Percentiles rank a stretch among this genome's conserved stretches.
phyloP scores from a whole-genome alignment of 2,113 vertebrate species.

The Ophiodon elongatus region DNA sequence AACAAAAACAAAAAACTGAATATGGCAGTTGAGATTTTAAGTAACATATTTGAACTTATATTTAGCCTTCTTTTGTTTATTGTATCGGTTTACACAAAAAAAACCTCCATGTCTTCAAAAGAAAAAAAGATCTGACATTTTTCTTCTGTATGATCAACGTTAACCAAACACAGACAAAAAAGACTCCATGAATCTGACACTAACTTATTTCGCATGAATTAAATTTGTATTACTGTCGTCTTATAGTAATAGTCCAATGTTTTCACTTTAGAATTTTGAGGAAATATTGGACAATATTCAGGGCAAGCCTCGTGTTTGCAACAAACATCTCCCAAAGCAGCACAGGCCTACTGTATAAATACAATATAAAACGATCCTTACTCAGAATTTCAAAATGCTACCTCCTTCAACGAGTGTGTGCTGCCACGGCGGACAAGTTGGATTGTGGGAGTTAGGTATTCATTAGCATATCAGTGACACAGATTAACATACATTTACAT shows the following conservation, averaged over 20 bases:
- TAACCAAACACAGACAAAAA: background rate
- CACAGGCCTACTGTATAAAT: slow-evolving; percentile 28
- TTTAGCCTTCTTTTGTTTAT: background rate
- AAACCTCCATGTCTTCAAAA: background rate
- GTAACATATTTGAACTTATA: background rate
- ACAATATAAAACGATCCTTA: slow-evolving; percentile 40
- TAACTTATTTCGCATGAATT: background rate
- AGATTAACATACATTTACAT: slow-evolving; percentile 87
- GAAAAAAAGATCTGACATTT: background rate
- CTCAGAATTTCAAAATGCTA: slow-evolving; percentile 62
- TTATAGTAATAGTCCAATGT: background rate
- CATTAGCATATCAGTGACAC: slow-evolving; percentile 85
- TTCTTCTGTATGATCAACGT: background rate
- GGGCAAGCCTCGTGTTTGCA: slow-evolving; percentile 6
- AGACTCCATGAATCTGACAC: background rate
- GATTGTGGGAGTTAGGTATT: slow-evolving; percentile 80
- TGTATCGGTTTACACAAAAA: background rate
- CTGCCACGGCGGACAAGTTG: slow-evolving; percentile 66
- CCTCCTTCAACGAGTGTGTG: slow-evolving; percentile 57
- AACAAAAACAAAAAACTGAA: slow-evolving; percentile 14
- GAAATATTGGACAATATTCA: background rate
- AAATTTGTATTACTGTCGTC: background rate
- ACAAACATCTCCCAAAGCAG: slow-evolving; percentile 13
- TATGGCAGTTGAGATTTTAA: background rate
- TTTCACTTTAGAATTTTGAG: background rate